A percentile compares a stretch with the other conserved stretches of the same genome.
These are phyloP conservation scores for Sebastes iracundus DNA, from an alignment of 2,797 vertebrate genomes.

Conservation along the genomic window DNA sequence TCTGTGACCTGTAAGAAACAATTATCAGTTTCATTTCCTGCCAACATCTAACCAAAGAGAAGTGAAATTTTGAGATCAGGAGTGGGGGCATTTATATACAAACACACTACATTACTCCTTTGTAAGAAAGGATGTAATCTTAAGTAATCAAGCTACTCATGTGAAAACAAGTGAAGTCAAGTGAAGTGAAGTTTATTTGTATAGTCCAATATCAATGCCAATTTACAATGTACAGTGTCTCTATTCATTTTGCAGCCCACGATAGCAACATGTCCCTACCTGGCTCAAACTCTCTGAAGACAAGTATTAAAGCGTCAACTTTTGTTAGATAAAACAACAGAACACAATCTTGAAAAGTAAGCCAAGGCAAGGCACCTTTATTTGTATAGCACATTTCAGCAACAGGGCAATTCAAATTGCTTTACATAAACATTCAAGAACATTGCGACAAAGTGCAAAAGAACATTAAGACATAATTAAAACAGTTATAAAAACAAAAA, in stretches of 20 bases:
- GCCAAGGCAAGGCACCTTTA: too few species aligned
- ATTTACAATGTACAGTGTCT: neutral
- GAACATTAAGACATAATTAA: too few species aligned
- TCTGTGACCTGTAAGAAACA: neutral
- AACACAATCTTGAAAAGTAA: neutral
- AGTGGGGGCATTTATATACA: neutral
- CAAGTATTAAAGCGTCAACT: neutral
- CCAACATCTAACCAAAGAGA: neutral
- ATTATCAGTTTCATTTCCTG: slow-evolving; percentile 50
- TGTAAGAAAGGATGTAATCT: neutral
- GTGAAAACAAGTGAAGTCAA: neutral
- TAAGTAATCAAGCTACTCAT: neutral
- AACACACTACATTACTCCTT: neutral
- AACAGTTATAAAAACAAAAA: too few species aligned
- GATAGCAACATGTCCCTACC: neutral
- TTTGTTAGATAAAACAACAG: neutral
- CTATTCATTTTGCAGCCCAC: neutral
- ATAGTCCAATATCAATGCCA: neutral
- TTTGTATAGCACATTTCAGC: too few species aligned
- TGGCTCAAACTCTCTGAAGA: neutral
- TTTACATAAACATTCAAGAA: too few species aligned
- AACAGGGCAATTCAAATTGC: too few species aligned
- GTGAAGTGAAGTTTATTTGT: slow-evolving; percentile 17
- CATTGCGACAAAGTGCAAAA: too few species aligned
- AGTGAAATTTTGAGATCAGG: slow-evolving; percentile 24